A percentile compares a stretch with the other conserved stretches of the same genome.
Evolutionary conservation across 92 coral and sea anemone species (phyloP).

Genomic region (Porites evermanni): DNA sequence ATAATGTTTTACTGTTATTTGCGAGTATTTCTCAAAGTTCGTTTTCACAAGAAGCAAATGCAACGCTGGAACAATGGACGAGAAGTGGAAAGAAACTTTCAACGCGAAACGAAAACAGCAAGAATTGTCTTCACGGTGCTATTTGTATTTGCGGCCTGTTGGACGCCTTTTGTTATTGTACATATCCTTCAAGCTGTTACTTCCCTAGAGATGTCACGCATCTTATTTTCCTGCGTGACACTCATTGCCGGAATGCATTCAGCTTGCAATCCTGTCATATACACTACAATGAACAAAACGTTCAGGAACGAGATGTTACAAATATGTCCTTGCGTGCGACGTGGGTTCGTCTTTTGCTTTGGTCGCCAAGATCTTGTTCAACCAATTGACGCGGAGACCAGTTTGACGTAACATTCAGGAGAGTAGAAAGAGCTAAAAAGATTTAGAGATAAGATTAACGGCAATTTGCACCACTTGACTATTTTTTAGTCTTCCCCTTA

Average conservation of each 20-base stretch:
- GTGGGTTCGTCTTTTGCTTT: slow-evolving; percentile 12
- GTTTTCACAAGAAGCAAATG: slow-evolving; percentile 39
- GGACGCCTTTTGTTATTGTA: slow-evolving; percentile 85
- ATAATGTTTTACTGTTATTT: slow-evolving; percentile 90
- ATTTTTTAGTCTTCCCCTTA: too few species aligned
- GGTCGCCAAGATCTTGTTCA: slow-evolving; percentile 28
- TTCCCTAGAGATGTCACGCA: slow-evolving; percentile 49
- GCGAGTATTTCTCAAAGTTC: slow-evolving; percentile 83
- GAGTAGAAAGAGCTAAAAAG: not conserved
- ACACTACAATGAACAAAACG: slow-evolving; percentile 81
- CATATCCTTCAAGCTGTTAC: slow-evolving; percentile 70
- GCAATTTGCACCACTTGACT: too few species aligned
- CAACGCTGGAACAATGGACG: slow-evolving; percentile 20
- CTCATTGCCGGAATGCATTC: slow-evolving; percentile 84
- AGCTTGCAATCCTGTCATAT: slow-evolving; percentile 77
- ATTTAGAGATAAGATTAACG: not conserved
- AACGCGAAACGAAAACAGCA: slow-evolving; percentile 82
- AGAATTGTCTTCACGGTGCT: slow-evolving; percentile 86
- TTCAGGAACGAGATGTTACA: slow-evolving; percentile 73
- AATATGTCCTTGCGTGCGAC: slow-evolving; percentile 47
- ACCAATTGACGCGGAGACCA: slow-evolving; percentile 22
- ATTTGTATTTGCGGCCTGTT: slow-evolving; percentile 79
- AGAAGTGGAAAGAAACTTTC: slow-evolving; percentile 33
- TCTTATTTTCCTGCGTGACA: slow-evolving; percentile 56
- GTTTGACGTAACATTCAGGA: slow-evolving; percentile 9